These are phyloP conservation scores for Tadarida brasiliensis DNA, from an alignment of 2,797 vertebrate species.

Conservation along the genomic window DNA sequence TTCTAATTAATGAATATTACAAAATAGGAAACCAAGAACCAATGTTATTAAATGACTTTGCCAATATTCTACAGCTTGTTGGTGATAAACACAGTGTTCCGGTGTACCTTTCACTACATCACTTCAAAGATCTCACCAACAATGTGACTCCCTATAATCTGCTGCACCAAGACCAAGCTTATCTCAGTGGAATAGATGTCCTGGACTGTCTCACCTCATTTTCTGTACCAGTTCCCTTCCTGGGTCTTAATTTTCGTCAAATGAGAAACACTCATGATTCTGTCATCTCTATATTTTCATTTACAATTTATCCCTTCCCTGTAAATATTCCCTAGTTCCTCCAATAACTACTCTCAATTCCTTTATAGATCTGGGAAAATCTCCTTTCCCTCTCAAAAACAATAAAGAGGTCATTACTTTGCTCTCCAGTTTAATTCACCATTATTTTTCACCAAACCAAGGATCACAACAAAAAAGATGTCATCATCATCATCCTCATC, in stretches of 20 bases:
- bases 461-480: neutral
- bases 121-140: neutral
- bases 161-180: neutral
- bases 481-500: neutral
- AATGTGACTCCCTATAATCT: neutral
- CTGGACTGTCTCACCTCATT: neutral
- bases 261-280: neutral
- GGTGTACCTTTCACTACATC: neutral
- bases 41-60: neutral
- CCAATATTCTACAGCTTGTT: neutral
- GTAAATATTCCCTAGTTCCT: neutral
- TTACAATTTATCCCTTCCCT: neutral
- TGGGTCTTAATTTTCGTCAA: conserved; percentile 21
- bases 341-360: neutral
- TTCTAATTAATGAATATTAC: conserved; percentile 5
- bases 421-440: neutral
- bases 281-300: conserved; percentile 6
- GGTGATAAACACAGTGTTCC: neutral
- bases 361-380: neutral
- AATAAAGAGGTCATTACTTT: neutral
- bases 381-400: neutral
- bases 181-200: neutral
- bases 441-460: neutral
- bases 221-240: neutral
- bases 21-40: conserved; percentile 23